Conservation (phyloP, 2,888 invertebrate species). For the Tetrapedia diversipes region DNA sequence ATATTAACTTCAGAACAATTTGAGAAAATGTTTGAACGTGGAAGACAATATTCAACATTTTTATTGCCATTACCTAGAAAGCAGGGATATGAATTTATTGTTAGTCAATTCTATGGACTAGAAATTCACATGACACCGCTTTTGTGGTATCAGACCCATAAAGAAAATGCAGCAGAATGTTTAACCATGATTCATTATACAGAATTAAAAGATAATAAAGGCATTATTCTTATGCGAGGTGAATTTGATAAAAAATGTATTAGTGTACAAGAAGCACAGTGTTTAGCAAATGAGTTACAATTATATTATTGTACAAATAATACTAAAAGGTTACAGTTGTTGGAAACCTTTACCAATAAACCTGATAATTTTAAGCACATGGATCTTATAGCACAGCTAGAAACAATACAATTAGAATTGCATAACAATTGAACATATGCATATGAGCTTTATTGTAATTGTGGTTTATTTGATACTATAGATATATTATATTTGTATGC, state of each 20-base stretch:
- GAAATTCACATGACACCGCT: constrained; percentile 93
- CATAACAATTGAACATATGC: constrained; percentile 27
- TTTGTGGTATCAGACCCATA: constrained; percentile 93
- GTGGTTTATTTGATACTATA: constrained; percentile 1
- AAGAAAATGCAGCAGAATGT: constrained; percentile 95
- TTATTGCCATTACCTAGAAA: constrained; percentile 91
- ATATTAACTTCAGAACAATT: constrained; percentile 87
- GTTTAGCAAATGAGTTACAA: constrained; percentile 93
- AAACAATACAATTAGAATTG: constrained; percentile 84
- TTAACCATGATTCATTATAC: constrained; percentile 91
- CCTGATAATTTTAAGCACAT: constrained; percentile 92
- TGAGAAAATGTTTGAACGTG: constrained; percentile 85
- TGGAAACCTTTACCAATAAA: constrained; percentile 88
- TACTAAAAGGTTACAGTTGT: constrained; percentile 85
- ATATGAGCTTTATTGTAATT: constrained; percentile 21
- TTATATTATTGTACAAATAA: constrained; percentile 91
- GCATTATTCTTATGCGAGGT: constrained; percentile 92
- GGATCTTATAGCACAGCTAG: constrained; percentile 91
- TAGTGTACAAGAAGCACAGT: constrained; percentile 91
- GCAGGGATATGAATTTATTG: constrained; percentile 93
- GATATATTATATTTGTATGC: constrained; percentile 41
- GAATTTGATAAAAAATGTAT: constrained; percentile 92
- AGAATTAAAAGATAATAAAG: constrained; percentile 88
- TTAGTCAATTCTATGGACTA: constrained; percentile 89
- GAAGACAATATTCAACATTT: constrained; percentile 88